phyloP scores from a whole-genome alignment of 2,888 invertebrate genomes.

The Orthonevra nobilis region DNA sequence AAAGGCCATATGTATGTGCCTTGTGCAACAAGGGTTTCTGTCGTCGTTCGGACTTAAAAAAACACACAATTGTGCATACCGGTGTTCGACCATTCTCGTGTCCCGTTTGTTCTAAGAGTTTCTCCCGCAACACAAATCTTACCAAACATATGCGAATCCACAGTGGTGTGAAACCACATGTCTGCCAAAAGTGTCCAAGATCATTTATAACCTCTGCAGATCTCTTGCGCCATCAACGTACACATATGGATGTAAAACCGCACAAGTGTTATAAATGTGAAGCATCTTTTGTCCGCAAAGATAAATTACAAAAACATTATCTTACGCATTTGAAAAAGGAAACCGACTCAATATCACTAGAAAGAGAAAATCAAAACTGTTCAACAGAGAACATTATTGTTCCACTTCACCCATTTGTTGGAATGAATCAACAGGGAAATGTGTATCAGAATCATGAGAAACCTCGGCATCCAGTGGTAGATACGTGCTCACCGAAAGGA shows the following conservation, averaged over 20 bases:
- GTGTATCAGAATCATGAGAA: conserved; percentile 7
- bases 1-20: conserved; percentile 86
- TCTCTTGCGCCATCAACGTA: conserved; percentile 84
- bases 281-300: conserved; percentile 85
- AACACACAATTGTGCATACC: conserved; percentile 89
- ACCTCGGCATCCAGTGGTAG: background rate
- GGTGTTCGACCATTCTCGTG: conserved; percentile 88
- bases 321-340: conserved; percentile 81
- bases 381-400: conserved; percentile 36
- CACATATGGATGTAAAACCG: conserved; percentile 85
- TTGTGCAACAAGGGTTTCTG: conserved; percentile 87
- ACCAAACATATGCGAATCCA: conserved; percentile 88
- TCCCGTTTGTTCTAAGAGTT: conserved; percentile 86
- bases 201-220: conserved; percentile 87
- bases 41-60: conserved; percentile 85
- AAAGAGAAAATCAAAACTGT: conserved; percentile 65
- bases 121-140: conserved; percentile 88
- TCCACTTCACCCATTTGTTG: conserved; percentile 74
- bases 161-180: conserved; percentile 86
- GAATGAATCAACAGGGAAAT: conserved; percentile 46
- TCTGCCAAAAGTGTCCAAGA: conserved; percentile 86
- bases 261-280: conserved; percentile 85
- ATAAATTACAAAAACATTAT: conserved; percentile 86
- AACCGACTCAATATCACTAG: conserved; percentile 71
- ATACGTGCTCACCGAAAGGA: conserved; percentile 3